phyloP scores from a whole-genome alignment of 2,113 vertebrate species.

The Oryctolagus cuniculus region mOryCun1.1 NC_091448.1:59438501-59439000 shows the following conservation, averaged over 20 bases:
- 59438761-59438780: neutral
- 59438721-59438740: neutral
- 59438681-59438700: neutral
- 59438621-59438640: neutral
- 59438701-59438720: rapidly evolving
- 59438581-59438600: conserved; percentile 10
- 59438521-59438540: conserved; percentile 49
- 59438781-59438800: neutral
- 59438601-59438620: neutral
- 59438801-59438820: neutral
- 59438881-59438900: too few relatives aligned
- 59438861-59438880: too few relatives aligned
- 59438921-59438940: too few relatives aligned
- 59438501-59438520: neutral
- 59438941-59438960: too few relatives aligned
- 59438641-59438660: neutral
- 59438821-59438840: neutral
- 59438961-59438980: too few relatives aligned
- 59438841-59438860: too few relatives aligned
- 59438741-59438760: too few relatives aligned
- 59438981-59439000: too few relatives aligned
- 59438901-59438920: too few relatives aligned
- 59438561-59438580: conserved; percentile 73
- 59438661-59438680: neutral
- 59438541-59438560: neutral